A percentile compares a stretch with the other conserved stretches of the same genome.
phyloP scores from a whole-genome alignment of 2,797 vertebrate genomes.

The Eupleurogrammus muticus region DNA sequence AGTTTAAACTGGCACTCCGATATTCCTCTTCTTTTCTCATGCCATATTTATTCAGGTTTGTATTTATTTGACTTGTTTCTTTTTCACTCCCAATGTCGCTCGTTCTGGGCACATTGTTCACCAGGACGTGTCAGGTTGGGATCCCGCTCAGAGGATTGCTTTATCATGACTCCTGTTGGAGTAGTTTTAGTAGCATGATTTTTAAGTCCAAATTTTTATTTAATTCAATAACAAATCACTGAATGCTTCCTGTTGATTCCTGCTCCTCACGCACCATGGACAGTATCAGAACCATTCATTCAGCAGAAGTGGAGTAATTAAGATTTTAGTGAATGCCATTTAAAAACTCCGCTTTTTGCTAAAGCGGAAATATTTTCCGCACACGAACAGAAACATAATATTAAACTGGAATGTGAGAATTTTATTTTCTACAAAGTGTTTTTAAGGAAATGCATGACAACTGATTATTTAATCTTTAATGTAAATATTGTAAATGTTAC shows the following conservation, averaged over 20 bases:
- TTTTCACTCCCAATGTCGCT: constrained; percentile 21
- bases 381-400: constrained; percentile 33
- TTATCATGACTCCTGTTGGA: constrained; percentile 64
- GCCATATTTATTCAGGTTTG: constrained; percentile 41
- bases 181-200: constrained; percentile 68
- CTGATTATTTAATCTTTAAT: constrained; percentile 60
- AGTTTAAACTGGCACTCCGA: constrained; percentile 25
- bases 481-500: constrained; percentile 78
- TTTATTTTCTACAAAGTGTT: constrained; percentile 65
- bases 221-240: constrained; percentile 32
- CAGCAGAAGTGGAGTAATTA: constrained; percentile 27
- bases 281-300: constrained; percentile 27
- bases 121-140: constrained; percentile 26
- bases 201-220: constrained; percentile 33
- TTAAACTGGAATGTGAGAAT: constrained; percentile 63
- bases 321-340: constrained; percentile 51
- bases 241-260: constrained; percentile 60
- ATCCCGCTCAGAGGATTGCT: constrained; percentile 50
- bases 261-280: constrained; percentile 56
- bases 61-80: constrained; percentile 16
- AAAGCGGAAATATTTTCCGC: constrained; percentile 14
- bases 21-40: background rate
- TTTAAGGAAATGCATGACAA: constrained; percentile 73
- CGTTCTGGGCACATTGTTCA: constrained; percentile 17
- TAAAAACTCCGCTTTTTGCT: constrained; percentile 34